phyloP scores from a whole-genome alignment of 2,113 vertebrate species.

The Anoplopoma fimbria region DNA sequence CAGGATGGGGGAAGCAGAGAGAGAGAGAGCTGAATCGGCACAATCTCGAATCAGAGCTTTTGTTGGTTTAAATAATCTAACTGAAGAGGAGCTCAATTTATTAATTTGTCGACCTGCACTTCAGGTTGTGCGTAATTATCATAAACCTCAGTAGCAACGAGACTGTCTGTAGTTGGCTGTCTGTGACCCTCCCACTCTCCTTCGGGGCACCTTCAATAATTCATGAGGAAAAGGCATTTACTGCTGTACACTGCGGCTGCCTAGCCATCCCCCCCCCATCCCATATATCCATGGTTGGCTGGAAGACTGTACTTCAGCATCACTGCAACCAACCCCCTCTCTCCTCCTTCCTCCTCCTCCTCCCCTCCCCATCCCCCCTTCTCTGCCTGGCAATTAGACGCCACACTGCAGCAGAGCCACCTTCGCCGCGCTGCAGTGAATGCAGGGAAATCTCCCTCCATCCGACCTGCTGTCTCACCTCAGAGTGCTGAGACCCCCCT shows the following conservation, averaged over 20 bases:
- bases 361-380: conserved; percentile 62
- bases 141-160: conserved; percentile 22
- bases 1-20: background rate
- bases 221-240: conserved; percentile 71
- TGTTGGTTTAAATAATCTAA: background rate
- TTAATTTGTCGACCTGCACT: conserved; percentile 6
- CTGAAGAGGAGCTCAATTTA: conserved; percentile 23
- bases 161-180: conserved; percentile 38
- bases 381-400: conserved; percentile 72
- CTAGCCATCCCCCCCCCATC: conserved; percentile 21
- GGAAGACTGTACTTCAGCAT: conserved; percentile 72
- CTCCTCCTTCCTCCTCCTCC: conserved; percentile 29
- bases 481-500: too few species aligned
- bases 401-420: conserved; percentile 78
- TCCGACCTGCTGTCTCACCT: conserved; percentile 56
- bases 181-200: conserved; percentile 48
- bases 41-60: background rate
- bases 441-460: conserved; percentile 57
- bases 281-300: conserved; percentile 48
- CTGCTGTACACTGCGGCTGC: conserved; percentile 51
- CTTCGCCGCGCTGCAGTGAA: conserved; percentile 65
- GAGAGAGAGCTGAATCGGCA: background rate
- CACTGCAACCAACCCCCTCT: conserved; percentile 69
- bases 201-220: conserved; percentile 74
- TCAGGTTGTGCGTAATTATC: conserved; percentile 40